Base-by-base conservation (phyloP, 2,113 vertebrate genomes). In the Phyllostomus hastatus region DNA sequence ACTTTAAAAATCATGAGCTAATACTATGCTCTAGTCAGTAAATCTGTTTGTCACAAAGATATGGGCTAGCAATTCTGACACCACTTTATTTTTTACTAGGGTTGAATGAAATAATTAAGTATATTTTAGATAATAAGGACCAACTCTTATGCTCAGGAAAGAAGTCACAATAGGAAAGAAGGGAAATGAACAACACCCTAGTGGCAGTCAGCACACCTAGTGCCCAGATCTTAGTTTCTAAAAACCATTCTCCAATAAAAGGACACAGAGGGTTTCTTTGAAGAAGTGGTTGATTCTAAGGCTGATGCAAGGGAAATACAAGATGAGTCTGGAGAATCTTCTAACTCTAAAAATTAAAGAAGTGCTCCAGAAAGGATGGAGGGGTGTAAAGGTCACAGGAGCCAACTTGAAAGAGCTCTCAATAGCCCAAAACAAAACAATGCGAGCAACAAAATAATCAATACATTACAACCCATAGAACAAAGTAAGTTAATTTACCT, bases 51-150 rank as follows among this genome's bases (percentile, higher is more conserved):
- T 70, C 57, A 48, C 57, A 50, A 31, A 78, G n/a, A 83, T 46
- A 33, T 10, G 19, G 66, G 66, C 15, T 73, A 75, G 33, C 64
- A 90, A 67, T 86, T 75, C 52, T 86, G 33, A 67, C 93, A 73
- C 26, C 6, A 67, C 26, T 59, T 80, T 67, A 57, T 67, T 24
- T 88, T 88, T 80, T 48, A 54, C 33, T 38, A 50, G 20, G 11
- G 48, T 43, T 96, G 50, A 75, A 75, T 24, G 94, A 80, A 85
- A 54, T 61, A 92, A 80, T 64, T 48, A 93, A 86, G 48, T 66
- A 75, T 66, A 75, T 64, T 11, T 0, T 43, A 81, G 5, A 54
- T 69, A 93, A 52, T 75, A 54, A 88, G 59, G 75, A 75, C 3
- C n/a, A 88, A 59, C 22, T 87, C 75, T 88, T 15, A 2, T 43